Evolutionary conservation across 2,888 invertebrate species (phyloP).

Genomic region (Ectropis crepuscularia): DNA sequence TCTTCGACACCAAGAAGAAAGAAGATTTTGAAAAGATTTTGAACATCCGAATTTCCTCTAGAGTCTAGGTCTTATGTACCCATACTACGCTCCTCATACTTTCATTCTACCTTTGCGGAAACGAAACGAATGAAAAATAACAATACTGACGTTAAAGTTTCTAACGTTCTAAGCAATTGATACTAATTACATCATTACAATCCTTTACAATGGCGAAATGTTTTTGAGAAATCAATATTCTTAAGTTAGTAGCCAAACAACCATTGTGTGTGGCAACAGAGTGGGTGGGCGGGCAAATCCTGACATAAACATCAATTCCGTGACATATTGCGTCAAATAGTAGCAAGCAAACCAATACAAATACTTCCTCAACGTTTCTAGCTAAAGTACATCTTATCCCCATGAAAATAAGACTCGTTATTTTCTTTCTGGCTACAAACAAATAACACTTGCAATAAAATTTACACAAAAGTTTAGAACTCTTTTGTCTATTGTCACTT

Average conservation of each 20-base stretch:
- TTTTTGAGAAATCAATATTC: background rate
- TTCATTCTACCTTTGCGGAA: too few species aligned
- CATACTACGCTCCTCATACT: too few species aligned
- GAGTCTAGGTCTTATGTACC: too few species aligned
- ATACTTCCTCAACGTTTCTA: conserved; percentile 3
- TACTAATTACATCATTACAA: too few species aligned
- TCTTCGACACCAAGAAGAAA: too few species aligned
- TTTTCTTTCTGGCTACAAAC: background rate
- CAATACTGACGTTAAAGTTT: too few species aligned
- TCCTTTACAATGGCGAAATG: too few species aligned
- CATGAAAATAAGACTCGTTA: conserved; percentile 14
- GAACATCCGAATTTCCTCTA: too few species aligned
- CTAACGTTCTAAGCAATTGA: too few species aligned
- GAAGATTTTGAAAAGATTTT: too few species aligned
- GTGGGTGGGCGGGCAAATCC: conserved; percentile 41
- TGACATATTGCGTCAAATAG: conserved; percentile 38
- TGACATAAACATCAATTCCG: conserved; percentile 46
- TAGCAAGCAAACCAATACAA: conserved; percentile 16
- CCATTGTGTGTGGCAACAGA: conserved; percentile 22
- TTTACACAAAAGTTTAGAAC: conserved; percentile 45
- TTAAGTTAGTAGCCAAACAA: conserved; percentile 8
- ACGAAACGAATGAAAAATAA: too few species aligned
- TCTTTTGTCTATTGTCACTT: conserved; percentile 43
- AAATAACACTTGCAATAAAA: conserved; percentile 31
- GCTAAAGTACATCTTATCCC: conserved; percentile 9